Conservation (phyloP, 2,797 vertebrate species). For the Pampus argenteus region DNA sequence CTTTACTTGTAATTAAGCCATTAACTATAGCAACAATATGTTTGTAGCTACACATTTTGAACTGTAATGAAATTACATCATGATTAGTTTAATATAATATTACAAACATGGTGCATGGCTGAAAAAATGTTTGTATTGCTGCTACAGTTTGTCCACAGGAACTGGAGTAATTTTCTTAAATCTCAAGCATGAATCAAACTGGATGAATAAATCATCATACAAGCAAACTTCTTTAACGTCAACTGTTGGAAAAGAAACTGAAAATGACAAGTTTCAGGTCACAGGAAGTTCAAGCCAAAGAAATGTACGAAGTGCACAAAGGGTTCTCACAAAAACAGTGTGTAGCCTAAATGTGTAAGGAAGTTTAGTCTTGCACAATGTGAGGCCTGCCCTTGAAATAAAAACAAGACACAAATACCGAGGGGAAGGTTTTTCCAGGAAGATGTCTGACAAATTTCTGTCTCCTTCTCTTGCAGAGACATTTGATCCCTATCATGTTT, state of each 20-base stretch:
- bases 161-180: not conserved
- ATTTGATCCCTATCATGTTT: not conserved
- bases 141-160: not conserved
- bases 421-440: not conserved
- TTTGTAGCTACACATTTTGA: conserved; percentile 3
- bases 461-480: not conserved
- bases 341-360: no score
- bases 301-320: not conserved
- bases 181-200: not conserved
- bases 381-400: not conserved
- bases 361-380: not conserved
- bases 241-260: not conserved
- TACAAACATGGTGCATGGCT: not conserved
- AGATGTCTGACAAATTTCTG: not conserved
- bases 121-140: not conserved
- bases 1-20: conserved; percentile 3
- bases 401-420: not conserved
- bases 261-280: not conserved
- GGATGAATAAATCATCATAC: not conserved
- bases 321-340: not conserved
- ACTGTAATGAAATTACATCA: not conserved
- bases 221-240: not conserved
- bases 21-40: conserved; percentile 2
- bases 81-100: not conserved
- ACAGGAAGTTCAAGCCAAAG: not conserved